Evolutionary conservation across 2,888 invertebrate species (phyloP).

Genomic region (Neoscelio sp.): DNA sequence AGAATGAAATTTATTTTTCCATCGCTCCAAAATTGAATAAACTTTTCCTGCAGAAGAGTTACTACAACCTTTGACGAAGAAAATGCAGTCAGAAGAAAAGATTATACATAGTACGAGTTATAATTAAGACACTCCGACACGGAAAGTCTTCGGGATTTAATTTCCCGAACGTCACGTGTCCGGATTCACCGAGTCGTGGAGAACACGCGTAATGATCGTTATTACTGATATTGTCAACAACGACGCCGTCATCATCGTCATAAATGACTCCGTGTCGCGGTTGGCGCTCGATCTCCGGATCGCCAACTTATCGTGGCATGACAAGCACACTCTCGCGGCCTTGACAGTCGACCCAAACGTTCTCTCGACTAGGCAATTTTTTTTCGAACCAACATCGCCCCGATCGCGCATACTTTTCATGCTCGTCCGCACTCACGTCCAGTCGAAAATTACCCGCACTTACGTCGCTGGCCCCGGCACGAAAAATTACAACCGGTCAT

Average conservation of each 20-base stretch:
- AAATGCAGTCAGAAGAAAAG: no score
- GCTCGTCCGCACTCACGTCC: no score
- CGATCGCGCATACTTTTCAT: conserved; percentile 24
- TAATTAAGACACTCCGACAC: no score
- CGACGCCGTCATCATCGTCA: conserved; percentile 70
- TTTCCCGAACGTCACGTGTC: conserved; percentile 36
- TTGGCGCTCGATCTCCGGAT: conserved; percentile 73
- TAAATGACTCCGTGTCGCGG: conserved; percentile 71
- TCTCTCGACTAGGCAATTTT: conserved; percentile 63
- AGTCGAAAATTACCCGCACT: no score
- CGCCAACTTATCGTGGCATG: conserved; percentile 73
- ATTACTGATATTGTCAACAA: conserved; percentile 72
- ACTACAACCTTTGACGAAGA: no score
- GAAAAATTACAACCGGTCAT: no score
- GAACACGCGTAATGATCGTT: conserved; percentile 69
- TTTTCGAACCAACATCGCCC: conserved; percentile 4
- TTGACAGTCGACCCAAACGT: conserved; percentile 80
- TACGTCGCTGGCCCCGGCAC: no score
- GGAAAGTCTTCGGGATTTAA: neutral
- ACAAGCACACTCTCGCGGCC: conserved; percentile 77
- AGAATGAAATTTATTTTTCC: no score
- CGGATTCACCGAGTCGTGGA: conserved; percentile 61
- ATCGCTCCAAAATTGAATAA: no score
- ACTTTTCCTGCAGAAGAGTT: no score
- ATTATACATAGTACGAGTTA: no score